Conservation (phyloP, 2,797 vertebrate species). For the Parauchenoglanis ngamensis region DNA sequence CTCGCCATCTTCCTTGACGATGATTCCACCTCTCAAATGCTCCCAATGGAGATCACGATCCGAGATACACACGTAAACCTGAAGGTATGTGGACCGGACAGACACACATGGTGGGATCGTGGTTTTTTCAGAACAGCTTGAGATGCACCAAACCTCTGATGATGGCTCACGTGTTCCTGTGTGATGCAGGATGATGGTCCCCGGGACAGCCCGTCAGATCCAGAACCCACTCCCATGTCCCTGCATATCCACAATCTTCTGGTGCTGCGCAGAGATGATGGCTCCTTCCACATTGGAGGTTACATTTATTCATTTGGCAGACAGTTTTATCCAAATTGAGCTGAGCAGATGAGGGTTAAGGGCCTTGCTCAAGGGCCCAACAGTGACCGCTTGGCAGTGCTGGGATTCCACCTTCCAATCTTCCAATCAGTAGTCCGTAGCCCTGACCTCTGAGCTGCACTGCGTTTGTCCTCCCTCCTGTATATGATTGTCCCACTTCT, state of each 20-base stretch:
- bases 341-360: background rate
- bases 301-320: conserved; percentile 36
- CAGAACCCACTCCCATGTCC: conserved; percentile 78
- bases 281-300: conserved; percentile 92
- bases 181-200: conserved; percentile 85
- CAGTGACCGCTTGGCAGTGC: background rate
- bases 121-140: background rate
- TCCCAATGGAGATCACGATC: conserved; percentile 96
- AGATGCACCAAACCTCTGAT: background rate
- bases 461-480: conserved; percentile 2
- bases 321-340: background rate
- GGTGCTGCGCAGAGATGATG: conserved; percentile 88
- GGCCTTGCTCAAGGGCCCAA: background rate
- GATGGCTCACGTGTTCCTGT: conserved; percentile 8
- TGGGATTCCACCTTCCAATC: background rate
- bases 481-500: background rate
- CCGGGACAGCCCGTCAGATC: conserved; percentile 73
- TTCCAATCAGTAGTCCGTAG: background rate
- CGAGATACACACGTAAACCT: conserved; percentile 86
- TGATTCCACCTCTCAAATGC: conserved; percentile 84
- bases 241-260: conserved; percentile 87
- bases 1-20: conserved; percentile 93
- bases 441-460: background rate
- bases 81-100: conserved; percentile 74
- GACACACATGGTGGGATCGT: background rate